Conservation (phyloP, 2,888 invertebrate genomes). For the Amiota communis region DNA sequence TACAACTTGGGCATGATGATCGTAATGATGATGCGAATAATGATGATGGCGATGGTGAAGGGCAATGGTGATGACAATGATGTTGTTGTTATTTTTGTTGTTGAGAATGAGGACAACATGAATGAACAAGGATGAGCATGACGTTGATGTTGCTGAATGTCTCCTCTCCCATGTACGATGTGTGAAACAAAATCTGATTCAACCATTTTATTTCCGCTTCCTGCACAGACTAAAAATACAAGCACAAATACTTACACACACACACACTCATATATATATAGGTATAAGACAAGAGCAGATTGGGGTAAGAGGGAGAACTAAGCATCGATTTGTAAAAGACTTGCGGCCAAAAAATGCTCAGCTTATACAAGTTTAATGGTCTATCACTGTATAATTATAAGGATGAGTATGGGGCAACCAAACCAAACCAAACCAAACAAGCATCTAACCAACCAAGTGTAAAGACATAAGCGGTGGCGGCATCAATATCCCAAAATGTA, state of each 20-base stretch:
- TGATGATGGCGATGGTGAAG: neutral
- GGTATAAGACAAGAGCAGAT: neutral
- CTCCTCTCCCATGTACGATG: neutral
- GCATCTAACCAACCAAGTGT: neutral
- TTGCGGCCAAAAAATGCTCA: conserved; percentile 17
- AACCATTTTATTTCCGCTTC: conserved; percentile 20
- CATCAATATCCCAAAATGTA: too few species aligned
- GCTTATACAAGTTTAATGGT: neutral
- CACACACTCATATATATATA: neutral
- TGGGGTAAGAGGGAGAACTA: too few species aligned
- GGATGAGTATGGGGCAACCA: too few species aligned
- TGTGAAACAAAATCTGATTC: neutral
- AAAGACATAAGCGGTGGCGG: conserved; percentile 4
- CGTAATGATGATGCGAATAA: neutral
- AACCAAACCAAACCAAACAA: too few species aligned
- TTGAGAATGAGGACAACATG: neutral
- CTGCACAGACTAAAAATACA: conserved; percentile 22
- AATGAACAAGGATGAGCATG: neutral
- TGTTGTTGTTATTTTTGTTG: neutral
- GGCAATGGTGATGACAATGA: neutral
- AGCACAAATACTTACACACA: neutral
- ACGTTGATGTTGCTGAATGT: neutral
- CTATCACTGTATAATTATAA: too few species aligned
- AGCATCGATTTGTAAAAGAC: conserved; percentile 22
- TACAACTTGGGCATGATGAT: too few species aligned